Base-by-base conservation (phyloP, 1,140 invertebrate species). In the Chironomus tepperi region DNA sequence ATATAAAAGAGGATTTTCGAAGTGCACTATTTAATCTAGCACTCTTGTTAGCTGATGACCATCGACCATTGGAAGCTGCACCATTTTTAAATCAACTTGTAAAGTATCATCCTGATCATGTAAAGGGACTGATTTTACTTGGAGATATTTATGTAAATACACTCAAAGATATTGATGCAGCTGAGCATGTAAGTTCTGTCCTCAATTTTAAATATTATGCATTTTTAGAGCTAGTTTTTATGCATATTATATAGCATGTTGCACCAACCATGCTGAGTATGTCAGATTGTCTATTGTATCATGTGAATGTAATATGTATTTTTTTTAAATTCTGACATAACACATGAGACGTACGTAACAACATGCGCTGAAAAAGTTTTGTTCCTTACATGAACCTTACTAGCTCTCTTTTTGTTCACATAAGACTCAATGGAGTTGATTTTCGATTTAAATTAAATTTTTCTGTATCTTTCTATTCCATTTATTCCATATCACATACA, bases 101-200 rank as follows among this genome's bases (percentile, higher is more conserved):
- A 21, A 88, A 93, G 76, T 90, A 94, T 80, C 93, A 98, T 85
- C 95, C 96, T 0, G 92, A 97, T 81, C 96, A 98, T 81, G 89
- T 95, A 0, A 98, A 98, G 85, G 96, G 95, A 18, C 84, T 97
- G 9, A 97, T 98, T 76, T 84, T 99, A 16, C 84, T 98, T 7
- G 96, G 96, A 15, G 97, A 98, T 81, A 97, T 98, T 78, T 97
- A 97, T 82, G 96, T 98, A 64, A 98, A 98, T 82, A 92, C 93
- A 76, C 91, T 97, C 77, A 97, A 97, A 81, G 95, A 98, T 83
- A 82, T 98, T 78, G 93, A 96, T 80, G 92, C 93, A 0, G 95
- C 95, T 21, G 93, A 96, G 84, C 92, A 89, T 81, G 93, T 94
- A 83, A 89, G 88, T 85, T 70, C 18, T 70, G 9, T 16, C 16